Percentiles rank a stretch among this genome's conserved stretches.
Conservation (phyloP, 2,113 vertebrate genomes). For the Eonycteris spelaea region DNA sequence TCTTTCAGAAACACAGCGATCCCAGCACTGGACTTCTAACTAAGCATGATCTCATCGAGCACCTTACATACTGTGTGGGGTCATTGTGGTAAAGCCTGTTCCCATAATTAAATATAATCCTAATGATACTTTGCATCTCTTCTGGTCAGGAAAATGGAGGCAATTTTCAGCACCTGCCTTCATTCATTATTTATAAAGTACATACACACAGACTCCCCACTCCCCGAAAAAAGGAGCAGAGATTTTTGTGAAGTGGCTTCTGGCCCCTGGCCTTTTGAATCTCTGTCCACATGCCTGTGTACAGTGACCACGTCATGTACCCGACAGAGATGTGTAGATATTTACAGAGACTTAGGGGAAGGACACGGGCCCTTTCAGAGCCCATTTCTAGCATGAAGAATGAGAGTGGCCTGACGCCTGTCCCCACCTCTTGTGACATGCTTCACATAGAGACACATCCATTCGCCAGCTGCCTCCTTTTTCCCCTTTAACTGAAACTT, state of each 20-base stretch:
- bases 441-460: neutral
- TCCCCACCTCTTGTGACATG: neutral
- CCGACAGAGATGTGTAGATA: neutral
- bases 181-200: constrained; percentile 15
- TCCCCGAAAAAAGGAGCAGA: neutral
- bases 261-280: neutral
- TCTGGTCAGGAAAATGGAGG: constrained; percentile 29
- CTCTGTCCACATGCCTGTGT: neutral
- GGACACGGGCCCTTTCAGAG: neutral
- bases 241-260: neutral
- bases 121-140: neutral
- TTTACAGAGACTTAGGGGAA: neutral
- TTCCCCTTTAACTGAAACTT: constrained; percentile 71
- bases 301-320: neutral
- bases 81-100: neutral
- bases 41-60: neutral
- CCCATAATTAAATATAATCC: neutral
- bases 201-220: neutral
- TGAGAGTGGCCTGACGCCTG: rapidly evolving
- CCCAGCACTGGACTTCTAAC: neutral
- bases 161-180: constrained; percentile 51
- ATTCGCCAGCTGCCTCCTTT: constrained; percentile 26
- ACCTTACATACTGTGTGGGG: neutral
- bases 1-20: neutral
- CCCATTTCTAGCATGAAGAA: constrained; percentile 5